Percentiles rank a stretch among this genome's conserved stretches.
Conservation (phyloP, 1,140 invertebrate genomes). For the Lysiphlebus fabarum region DNA sequence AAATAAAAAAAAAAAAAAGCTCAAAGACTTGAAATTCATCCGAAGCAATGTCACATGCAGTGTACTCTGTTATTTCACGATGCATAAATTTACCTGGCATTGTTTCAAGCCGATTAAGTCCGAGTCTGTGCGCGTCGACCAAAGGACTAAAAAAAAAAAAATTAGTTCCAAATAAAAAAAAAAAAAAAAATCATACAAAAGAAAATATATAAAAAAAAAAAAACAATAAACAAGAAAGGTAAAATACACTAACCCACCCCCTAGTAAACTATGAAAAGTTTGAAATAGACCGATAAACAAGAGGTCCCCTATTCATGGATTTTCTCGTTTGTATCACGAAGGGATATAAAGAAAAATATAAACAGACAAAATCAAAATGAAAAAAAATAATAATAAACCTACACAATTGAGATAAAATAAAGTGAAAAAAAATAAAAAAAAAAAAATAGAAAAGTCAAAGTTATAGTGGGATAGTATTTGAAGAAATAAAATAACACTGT, state of each 20-base stretch:
- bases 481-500: constrained; percentile 6
- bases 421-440: not conserved
- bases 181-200: constrained; percentile 8
- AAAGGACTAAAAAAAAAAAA: not conserved
- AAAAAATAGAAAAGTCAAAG: constrained; percentile 8
- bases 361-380: not conserved
- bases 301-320: constrained; percentile 39
- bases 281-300: constrained; percentile 36
- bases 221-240: not conserved
- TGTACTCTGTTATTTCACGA: constrained; percentile 7
- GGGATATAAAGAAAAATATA: constrained; percentile 1
- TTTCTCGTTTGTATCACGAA: constrained; percentile 24
- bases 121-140: constrained; percentile 11
- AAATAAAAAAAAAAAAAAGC: not conserved
- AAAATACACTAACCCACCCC: not conserved
- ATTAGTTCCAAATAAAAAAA: not conserved
- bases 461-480: constrained; percentile 7
- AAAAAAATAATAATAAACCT: not conserved
- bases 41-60: constrained; percentile 8
- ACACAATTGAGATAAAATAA: too few relatives aligned
- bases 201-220: constrained; percentile 15
- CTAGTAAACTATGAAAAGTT: constrained; percentile 22
- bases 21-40: constrained; percentile 12
- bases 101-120: constrained; percentile 25
- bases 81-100: constrained; percentile 29